Base-by-base conservation (phyloP, 2,797 vertebrate genomes). In the Tenualosa thibaudeaui region DNA sequence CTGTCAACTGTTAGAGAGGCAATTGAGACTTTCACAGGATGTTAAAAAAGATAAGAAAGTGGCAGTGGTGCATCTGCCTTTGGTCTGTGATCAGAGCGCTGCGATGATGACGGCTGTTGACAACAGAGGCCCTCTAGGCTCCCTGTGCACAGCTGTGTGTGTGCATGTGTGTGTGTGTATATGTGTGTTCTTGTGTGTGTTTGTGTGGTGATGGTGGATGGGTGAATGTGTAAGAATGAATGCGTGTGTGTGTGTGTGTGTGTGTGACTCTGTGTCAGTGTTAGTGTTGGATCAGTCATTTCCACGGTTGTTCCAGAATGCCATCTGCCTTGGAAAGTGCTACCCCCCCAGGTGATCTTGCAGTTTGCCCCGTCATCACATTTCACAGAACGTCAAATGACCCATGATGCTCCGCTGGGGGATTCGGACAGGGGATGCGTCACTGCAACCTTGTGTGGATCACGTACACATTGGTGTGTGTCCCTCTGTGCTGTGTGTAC, bases 21-120 rank as follows among this genome's bases (percentile, higher is more conserved):
- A 83, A 85, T 65, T 81, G 84, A 86, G 86, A 85, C 84, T 78
- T 85, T 78, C 24, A 68, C 56, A 17, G 46, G 82, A 86, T 81
- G 82, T 83, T 51, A 68, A 83, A 26, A 54, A 68, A 85, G 68
- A 87, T 84, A 87, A 87, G 86, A 71, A 81, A 83, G 81, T 68
- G 78, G 81, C 31, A 40, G 65, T 40, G 65, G 26, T 78, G 71
- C 19, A 17, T 78, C 17, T 46, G 71, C 71, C 71, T 78, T 78
- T 78, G 71, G 71, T 78, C 71, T 78, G 71, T 19, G 71, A 78
- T 78, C 71, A 78, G 37, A 78, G 71, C 71, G 2, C 71, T 8
- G 71, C 17, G 1, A 46, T 40, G 37, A 22, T 13, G 71, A 78
- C 13, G 40, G 71, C 71, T 78, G 71, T 78, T 46, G 37, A 78